Evolutionary conservation across 1,140 invertebrate species (phyloP).

Genomic region (Pogonus chalceus): DNA sequence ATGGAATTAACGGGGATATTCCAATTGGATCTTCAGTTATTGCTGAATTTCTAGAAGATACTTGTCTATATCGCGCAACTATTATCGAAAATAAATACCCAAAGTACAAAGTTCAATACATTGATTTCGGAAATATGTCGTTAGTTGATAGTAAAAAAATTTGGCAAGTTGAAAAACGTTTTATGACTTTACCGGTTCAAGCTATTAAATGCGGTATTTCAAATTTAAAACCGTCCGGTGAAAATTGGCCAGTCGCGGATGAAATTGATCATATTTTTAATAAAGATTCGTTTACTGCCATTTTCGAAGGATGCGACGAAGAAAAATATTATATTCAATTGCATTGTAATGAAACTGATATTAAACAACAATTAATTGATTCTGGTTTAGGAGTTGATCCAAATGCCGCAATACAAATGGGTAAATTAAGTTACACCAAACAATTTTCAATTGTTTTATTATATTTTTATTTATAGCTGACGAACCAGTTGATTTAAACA

Average conservation of each 20-base stretch:
- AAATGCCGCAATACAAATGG: constrained; percentile 1
- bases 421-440: constrained; percentile 13
- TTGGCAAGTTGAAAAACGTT: constrained; percentile 53
- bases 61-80: constrained; percentile 54
- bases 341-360: constrained; percentile 34
- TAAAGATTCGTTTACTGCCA: constrained; percentile 42
- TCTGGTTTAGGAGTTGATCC: constrained; percentile 33
- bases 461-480: constrained; percentile 10
- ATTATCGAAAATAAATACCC: constrained; percentile 42
- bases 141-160: constrained; percentile 48
- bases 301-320: constrained; percentile 36
- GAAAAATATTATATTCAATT: constrained; percentile 44
- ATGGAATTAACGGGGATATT: constrained; percentile 35
- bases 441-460: not conserved
- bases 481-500: constrained; percentile 22
- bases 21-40: constrained; percentile 49
- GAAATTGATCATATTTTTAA: constrained; percentile 47
- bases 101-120: constrained; percentile 52
- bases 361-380: constrained; percentile 34
- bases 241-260: constrained; percentile 42
- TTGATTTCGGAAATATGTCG: constrained; percentile 65
- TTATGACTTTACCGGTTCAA: constrained; percentile 56
- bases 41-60: constrained; percentile 56
- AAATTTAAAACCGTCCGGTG: constrained; percentile 42
- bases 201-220: constrained; percentile 53